Base-by-base conservation (phyloP, 2,888 invertebrate species). In the Dynastes grantii region DNA sequence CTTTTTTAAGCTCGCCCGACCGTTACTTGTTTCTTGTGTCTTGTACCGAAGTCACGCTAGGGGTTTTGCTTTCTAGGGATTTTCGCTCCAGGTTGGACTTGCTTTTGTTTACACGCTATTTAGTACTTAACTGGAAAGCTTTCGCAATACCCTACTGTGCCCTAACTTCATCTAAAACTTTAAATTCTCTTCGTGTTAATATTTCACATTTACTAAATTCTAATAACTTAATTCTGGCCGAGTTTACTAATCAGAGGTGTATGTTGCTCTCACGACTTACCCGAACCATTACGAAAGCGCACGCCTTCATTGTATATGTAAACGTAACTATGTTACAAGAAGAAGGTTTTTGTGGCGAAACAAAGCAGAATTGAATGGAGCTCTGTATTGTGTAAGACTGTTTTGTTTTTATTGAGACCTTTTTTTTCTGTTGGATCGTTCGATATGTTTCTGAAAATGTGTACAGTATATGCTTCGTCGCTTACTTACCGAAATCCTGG, bases 1-100 rank as follows among this genome's bases (percentile, higher is more conserved):
- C 82, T 83, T 83, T 82, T 83, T 82, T 82, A 82, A 82, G 82
- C 82, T 80, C 81, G 79, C 78, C 78, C 78, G 78, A 81, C 76
- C 75, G 75, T 80, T 71, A 73, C 78, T 76, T 78, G 79, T 78
- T 81, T 80, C 79, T 79, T 76, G 75, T 76, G 76, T 81, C 79
- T 81, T 77, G 63, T 67, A 68, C 67, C n/a, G 45, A 80, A 81
- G 81, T 80, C 81, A 81, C 80, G 79, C 79, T 67, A 78, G 76
- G 55, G 55, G 76, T 73, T 73, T 79, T 79, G 76, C 71, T 77
- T 77, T 63, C 75, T 58, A 68, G 70, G 79, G 77, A 75, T 73
- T 79, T 77, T 71, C 77, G 73, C 77, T 61, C 64, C 77, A 73
- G 73, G 64, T 71, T 71, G 79, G 77, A 77, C 71, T 75, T 53